These are phyloP conservation scores for Neosilurus hyrtlii DNA, from an alignment of 2,797 vertebrate genomes.

Conservation along the genomic window DNA sequence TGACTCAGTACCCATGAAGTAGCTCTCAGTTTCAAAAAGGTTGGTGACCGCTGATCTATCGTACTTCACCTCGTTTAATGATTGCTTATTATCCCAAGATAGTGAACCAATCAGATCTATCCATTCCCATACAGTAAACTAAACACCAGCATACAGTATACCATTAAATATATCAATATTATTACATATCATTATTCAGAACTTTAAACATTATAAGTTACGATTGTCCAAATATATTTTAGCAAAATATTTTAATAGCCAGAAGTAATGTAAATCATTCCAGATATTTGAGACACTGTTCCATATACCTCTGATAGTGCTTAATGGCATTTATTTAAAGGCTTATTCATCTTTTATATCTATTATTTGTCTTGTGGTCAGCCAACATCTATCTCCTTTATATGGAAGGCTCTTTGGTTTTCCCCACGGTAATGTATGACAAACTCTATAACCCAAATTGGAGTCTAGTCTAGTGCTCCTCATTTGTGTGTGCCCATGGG, in stretches of 20 bases:
- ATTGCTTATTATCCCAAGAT: too few relatives aligned
- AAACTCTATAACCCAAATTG: not conserved
- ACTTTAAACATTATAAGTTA: not conserved
- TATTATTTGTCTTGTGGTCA: not conserved
- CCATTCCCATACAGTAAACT: too few relatives aligned
- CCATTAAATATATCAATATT: too few relatives aligned
- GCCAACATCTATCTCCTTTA: conserved; percentile 3
- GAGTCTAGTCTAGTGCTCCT: not conserved
- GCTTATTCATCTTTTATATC: conserved; percentile 9
- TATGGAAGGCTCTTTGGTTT: not conserved
- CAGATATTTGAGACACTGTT: not conserved
- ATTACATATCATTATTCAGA: not conserved
- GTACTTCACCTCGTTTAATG: too few relatives aligned
- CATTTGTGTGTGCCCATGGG: not conserved
- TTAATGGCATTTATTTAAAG: not conserved
- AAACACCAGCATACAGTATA: too few relatives aligned
- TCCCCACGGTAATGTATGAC: not conserved
- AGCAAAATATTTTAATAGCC: not conserved
- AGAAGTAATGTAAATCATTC: not conserved
- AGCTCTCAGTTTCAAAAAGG: too few relatives aligned
- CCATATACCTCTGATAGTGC: not conserved
- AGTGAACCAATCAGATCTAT: too few relatives aligned
- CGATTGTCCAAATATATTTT: not conserved
- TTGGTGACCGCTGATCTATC: too few relatives aligned
- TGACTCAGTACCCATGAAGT: too few relatives aligned